Conservation (phyloP, 1,140 invertebrate genomes). For the Bombyx mandarina region DNA sequence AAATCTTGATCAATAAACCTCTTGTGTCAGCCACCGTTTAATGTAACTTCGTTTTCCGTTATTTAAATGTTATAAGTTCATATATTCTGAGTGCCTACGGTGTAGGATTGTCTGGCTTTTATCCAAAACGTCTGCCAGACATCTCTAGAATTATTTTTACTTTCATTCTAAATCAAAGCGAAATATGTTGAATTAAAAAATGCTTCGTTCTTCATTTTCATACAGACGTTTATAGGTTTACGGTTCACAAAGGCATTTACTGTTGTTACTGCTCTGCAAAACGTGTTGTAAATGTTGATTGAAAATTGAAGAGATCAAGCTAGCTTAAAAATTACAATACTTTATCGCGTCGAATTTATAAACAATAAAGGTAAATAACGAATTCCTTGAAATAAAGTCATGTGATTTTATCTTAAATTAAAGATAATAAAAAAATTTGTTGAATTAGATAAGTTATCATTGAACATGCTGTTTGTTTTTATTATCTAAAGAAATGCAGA, state of each 20-base stretch:
- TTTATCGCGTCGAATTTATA: background rate
- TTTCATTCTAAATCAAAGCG: constrained; percentile 15
- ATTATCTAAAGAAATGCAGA: constrained; percentile 19
- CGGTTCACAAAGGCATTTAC: background rate
- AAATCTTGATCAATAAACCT: constrained; percentile 20
- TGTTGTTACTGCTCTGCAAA: background rate
- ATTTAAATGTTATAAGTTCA: constrained; percentile 1
- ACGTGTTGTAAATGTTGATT: no score
- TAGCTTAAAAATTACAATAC: background rate
- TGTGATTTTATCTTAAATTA: constrained; percentile 12
- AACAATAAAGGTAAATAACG: background rate
- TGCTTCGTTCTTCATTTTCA: background rate
- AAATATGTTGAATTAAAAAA: constrained; percentile 4
- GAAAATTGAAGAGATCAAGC: background rate
- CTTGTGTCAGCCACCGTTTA: constrained; percentile 19
- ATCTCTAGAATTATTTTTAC: constrained; percentile 11
- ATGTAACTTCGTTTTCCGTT: constrained; percentile 15
- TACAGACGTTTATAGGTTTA: no score
- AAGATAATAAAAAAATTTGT: constrained; percentile 8
- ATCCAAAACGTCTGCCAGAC: constrained; percentile 24
- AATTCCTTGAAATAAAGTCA: constrained; percentile 7
- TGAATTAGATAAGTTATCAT: constrained; percentile 7
- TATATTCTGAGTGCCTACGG: background rate
- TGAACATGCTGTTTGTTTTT: constrained; percentile 13
- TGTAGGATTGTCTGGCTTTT: constrained; percentile 13